Base-by-base conservation (phyloP, 2,113 vertebrate species). In the Anhinga anhinga region DNA sequence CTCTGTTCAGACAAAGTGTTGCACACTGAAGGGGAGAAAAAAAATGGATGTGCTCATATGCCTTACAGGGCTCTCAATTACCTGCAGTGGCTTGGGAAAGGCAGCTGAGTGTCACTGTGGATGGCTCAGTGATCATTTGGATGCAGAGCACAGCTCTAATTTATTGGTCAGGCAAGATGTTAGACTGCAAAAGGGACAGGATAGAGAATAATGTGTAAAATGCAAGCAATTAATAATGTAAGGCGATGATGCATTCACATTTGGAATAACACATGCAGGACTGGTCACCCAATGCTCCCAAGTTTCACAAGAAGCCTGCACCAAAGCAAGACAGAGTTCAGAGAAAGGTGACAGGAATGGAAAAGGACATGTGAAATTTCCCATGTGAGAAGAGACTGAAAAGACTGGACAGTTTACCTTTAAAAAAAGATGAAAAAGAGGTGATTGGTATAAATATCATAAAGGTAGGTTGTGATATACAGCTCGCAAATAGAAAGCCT, bases 111-210 rank as follows among this genome's bases (percentile, higher is more conserved):
- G 84, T 84, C 88, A 91, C 61, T 2, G 44, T 42, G 81, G 58
- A 79, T 0, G 1, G 72, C 86, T 73, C 73, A 69, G 32, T 34
- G 49, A 82, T 91, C 83, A 84, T 95, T 88, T 92, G 76, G 44
- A 90, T 88, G 86, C 92, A 95, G 70, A 89, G 47, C 94, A 86
- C 80, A 94, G 70, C 83, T 91, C 49, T 89, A 89, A 94, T 96
- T 89, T 91, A 87, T 93, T 85, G 88, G 83, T 76, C 70, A 79
- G 53, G 58, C 88, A 87, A 95, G 93, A 89, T 79, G 86, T 85
- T 89, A 82, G 70, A 29, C 58, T 94, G 66, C 27, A 91, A 76
- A 95, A 77, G 53, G 52, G 92, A 53, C 26, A 77, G 53, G 62
- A 58, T 61, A 42, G 73, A 95, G 78, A 93, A 94, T 89, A 83